Percentiles rank a stretch among this genome's conserved stretches.
These are phyloP conservation scores for Antheraea yamamai DNA, from an alignment of 2,888 invertebrate species.

Conservation along the genomic window DNA sequence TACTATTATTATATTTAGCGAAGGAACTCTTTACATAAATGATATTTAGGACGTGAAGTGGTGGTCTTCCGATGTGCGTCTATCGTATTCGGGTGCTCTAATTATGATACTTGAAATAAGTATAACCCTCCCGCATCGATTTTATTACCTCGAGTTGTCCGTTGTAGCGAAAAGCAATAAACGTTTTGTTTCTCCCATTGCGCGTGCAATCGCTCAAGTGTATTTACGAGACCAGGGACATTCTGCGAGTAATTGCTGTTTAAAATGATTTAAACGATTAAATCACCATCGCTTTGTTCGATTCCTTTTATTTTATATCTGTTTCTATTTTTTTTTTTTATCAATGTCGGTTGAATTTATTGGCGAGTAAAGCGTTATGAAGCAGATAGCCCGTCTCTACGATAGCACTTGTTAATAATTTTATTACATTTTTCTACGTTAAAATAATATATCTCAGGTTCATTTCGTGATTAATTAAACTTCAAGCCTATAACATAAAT, in stretches of 20 bases:
- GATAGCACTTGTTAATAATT: too few relatives aligned
- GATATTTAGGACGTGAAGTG: slow-evolving; percentile 41
- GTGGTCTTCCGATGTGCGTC: slow-evolving; percentile 56
- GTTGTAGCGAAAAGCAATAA: slow-evolving; percentile 36
- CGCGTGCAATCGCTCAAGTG: slow-evolving; percentile 25
- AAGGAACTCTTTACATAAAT: neutral
- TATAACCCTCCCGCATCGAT: slow-evolving; percentile 56
- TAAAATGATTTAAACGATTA: slow-evolving; percentile 23
- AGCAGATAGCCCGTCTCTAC: too few relatives aligned
- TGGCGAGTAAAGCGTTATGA: neutral
- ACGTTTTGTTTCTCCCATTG: slow-evolving; percentile 31
- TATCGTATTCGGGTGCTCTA: slow-evolving; percentile 50
- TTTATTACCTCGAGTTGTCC: slow-evolving; percentile 48
- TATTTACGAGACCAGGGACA: slow-evolving; percentile 26
- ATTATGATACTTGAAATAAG: slow-evolving; percentile 47
- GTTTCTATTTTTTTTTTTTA: neutral
- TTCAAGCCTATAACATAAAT: too few relatives aligned
- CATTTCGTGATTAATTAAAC: too few relatives aligned
- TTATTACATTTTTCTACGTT: too few relatives aligned
- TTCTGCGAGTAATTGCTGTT: slow-evolving; percentile 24
- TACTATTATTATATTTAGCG: neutral
- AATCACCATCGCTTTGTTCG: neutral
- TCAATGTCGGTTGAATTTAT: neutral
- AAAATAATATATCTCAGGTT: too few relatives aligned
- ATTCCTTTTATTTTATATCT: neutral